These are phyloP conservation scores for Drosophila auraria DNA, from an alignment of 1,140 invertebrate species.

Conservation along the genomic window DNA sequence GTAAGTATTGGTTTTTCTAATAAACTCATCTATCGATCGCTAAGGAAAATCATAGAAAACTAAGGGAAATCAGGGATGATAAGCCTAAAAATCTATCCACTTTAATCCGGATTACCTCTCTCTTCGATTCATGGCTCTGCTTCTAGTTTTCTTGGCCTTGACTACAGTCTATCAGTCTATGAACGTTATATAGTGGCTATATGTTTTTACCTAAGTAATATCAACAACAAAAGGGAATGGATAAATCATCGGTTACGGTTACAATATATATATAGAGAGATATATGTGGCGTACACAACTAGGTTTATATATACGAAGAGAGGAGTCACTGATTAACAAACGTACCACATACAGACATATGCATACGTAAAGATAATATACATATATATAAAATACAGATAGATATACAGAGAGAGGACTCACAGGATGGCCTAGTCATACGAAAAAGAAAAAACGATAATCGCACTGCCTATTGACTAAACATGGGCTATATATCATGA, in stretches of 20 bases:
- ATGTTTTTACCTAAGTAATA: conserved; percentile 36
- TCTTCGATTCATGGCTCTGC: conserved; percentile 29
- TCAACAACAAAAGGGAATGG: conserved; percentile 22
- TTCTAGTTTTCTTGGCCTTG: conserved; percentile 26
- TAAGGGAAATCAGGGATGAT: conserved; percentile 8
- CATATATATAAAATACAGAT: conserved; percentile 51
- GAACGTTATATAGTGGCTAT: conserved; percentile 19
- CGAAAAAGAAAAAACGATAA: conserved; percentile 38
- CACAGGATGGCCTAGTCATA: conserved; percentile 51
- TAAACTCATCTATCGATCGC: neutral
- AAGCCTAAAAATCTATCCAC: conserved; percentile 8
- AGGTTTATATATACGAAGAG: conserved; percentile 31
- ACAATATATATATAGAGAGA: conserved; percentile 28
- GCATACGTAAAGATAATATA: conserved; percentile 52
- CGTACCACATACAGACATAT: conserved; percentile 65
- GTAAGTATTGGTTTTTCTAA: too few relatives aligned
- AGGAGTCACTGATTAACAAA: conserved; percentile 56
- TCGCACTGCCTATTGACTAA: conserved; percentile 40
- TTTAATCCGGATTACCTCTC: conserved; percentile 25
- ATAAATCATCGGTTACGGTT: conserved; percentile 36
- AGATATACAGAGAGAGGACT: conserved; percentile 54
- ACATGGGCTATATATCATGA: conserved; percentile 44
- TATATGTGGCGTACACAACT: conserved; percentile 31
- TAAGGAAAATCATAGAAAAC: conserved; percentile 17
- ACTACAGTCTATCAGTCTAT: conserved; percentile 19